Conservation (phyloP, 2,113 vertebrate species). For the Mandrillus leucophaeus region DNA sequence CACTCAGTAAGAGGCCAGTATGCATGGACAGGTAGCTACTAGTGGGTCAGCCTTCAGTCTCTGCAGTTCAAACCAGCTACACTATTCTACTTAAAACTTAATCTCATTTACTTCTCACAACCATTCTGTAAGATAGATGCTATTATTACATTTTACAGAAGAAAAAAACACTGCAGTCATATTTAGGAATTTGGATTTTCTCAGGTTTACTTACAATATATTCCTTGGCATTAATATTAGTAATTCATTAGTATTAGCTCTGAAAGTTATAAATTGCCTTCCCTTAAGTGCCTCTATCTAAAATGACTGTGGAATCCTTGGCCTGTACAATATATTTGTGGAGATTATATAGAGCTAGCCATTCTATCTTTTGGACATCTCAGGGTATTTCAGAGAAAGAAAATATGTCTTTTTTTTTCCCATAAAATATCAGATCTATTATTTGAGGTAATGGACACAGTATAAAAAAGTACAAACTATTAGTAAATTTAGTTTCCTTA, state of each 20-base stretch:
- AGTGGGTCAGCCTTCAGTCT: background rate
- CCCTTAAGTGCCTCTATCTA: background rate
- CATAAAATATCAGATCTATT: background rate
- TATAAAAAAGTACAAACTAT: background rate
- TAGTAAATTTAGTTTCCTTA: conserved; percentile 34
- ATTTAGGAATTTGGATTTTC: conserved; percentile 40
- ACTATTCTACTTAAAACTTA: background rate
- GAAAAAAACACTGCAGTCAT: background rate
- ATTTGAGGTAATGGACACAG: background rate
- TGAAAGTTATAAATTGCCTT: background rate
- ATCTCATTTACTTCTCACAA: conserved; percentile 5
- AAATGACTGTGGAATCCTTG: background rate
- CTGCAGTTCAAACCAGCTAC: background rate
- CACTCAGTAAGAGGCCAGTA: background rate
- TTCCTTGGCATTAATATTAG: background rate
- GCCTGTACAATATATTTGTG: background rate
- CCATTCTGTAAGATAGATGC: background rate
- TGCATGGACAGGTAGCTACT: background rate
- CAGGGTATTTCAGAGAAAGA: background rate
- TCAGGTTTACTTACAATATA: background rate
- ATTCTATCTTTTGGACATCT: conserved; percentile 23
- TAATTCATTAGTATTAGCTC: background rate
- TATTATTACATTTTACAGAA: conserved; percentile 16
- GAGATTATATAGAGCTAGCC: background rate
- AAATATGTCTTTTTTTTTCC: background rate